phyloP scores from a whole-genome alignment of 1,140 invertebrate genomes.

The Acromyrmex heyeri region DNA sequence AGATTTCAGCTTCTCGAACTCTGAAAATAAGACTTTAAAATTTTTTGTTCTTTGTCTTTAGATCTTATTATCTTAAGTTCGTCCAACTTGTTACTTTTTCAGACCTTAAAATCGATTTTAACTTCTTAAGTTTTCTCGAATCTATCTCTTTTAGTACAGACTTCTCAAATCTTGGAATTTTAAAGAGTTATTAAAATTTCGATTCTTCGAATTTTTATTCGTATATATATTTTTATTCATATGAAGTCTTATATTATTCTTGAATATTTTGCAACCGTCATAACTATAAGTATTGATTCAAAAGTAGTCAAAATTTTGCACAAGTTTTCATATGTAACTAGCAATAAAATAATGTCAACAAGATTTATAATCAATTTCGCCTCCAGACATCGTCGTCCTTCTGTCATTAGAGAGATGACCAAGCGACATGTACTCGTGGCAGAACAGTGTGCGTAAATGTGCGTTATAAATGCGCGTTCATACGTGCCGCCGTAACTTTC shows the following conservation, averaged over 20 bases:
- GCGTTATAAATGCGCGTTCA: slow-evolving; percentile 53
- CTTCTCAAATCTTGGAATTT: background rate
- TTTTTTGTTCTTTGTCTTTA: background rate
- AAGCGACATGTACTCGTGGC: background rate
- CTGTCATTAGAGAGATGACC: slow-evolving; percentile 42
- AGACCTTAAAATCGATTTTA: background rate
- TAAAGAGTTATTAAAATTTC: background rate
- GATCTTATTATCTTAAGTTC: background rate
- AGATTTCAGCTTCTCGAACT: background rate
- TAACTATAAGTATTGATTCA: background rate
- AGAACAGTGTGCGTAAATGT: slow-evolving; percentile 16
- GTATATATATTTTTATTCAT: no score
- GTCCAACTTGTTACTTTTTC: background rate
- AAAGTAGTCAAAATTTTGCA: background rate
- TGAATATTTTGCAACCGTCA: background rate
- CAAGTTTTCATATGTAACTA: background rate
- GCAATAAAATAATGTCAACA: background rate
- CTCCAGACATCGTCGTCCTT: slow-evolving; percentile 33
- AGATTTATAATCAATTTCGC: slow-evolving; percentile 31
- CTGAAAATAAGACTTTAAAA: slow-evolving; percentile 1
- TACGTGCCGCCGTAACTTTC: slow-evolving; percentile 54
- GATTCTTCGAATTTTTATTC: background rate
- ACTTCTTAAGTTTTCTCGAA: background rate
- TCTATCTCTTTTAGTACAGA: background rate
- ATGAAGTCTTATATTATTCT: no score